Conservation (phyloP, 2,888 invertebrate species). For the Drosophila mayaguana region DNA sequence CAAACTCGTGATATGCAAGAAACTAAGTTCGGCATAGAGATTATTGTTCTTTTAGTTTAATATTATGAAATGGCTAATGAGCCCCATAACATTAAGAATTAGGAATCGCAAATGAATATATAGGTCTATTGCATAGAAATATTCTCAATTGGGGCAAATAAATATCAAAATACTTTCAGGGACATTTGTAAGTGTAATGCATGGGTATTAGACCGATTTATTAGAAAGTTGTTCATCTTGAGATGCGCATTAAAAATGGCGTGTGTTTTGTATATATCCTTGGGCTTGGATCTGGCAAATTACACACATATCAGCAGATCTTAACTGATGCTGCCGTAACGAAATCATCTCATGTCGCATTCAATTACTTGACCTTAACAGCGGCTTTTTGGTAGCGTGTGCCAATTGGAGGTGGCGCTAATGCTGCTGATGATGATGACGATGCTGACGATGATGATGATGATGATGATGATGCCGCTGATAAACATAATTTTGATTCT, state of each 20-base stretch:
- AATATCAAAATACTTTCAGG: background rate
- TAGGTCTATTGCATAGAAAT: too few species aligned
- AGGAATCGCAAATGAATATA: background rate
- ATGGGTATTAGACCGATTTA: background rate
- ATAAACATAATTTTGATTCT: constrained; percentile 26
- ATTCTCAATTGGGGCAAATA: background rate
- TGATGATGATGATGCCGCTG: constrained; percentile 21
- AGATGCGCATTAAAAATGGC: background rate
- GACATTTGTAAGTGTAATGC: background rate
- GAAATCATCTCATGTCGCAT: constrained; percentile 54
- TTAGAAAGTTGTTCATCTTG: constrained; percentile 1
- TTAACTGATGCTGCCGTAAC: constrained; percentile 32
- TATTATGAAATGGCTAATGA: background rate
- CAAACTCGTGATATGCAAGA: constrained; percentile 66
- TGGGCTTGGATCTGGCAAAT: constrained; percentile 24
- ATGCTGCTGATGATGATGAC: constrained; percentile 33
- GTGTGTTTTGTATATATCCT: constrained; percentile 10
- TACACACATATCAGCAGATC: constrained; percentile 24
- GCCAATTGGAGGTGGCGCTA: constrained; percentile 61
- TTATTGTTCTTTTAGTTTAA: constrained; percentile 1
- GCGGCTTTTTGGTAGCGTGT: constrained; percentile 66
- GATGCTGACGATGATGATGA: constrained; percentile 11
- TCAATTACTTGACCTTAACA: constrained; percentile 68
- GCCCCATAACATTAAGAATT: background rate
- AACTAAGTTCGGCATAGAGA: constrained; percentile 46